Evolutionary conservation across 2,888 invertebrate species (phyloP).

Genomic region (Carpatolechia fugitivella): DNA sequence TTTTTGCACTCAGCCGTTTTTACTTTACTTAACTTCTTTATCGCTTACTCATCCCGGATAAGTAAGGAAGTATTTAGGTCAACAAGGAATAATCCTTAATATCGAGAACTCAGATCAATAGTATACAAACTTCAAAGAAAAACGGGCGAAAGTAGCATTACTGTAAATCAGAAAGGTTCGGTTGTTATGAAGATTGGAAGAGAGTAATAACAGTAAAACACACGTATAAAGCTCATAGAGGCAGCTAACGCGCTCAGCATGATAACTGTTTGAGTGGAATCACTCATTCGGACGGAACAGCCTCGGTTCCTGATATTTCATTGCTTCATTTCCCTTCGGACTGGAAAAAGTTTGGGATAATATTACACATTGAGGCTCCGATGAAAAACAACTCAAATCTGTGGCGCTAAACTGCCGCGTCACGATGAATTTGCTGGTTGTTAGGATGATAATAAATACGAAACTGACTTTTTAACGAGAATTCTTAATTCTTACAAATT

Average conservation of each 20-base stretch:
- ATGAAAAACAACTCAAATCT: background rate
- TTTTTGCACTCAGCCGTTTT: no score
- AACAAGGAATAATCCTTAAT: background rate
- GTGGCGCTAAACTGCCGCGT: background rate
- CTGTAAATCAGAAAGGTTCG: slow-evolving; percentile 42
- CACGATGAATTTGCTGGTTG: no score
- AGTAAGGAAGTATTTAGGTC: background rate
- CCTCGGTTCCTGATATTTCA: slow-evolving; percentile 1
- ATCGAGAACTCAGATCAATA: background rate
- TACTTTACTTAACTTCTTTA: no score
- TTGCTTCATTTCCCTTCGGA: background rate
- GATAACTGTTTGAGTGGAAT: slow-evolving; percentile 12
- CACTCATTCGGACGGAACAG: slow-evolving; percentile 10
- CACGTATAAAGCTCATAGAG: slow-evolving; percentile 33
- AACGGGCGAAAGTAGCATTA: slow-evolving; percentile 32
- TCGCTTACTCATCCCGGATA: no score
- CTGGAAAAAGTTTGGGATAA: background rate
- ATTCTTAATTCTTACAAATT: no score
- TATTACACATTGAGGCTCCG: background rate
- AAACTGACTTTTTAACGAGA: no score
- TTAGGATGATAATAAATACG: no score
- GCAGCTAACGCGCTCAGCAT: slow-evolving; percentile 28
- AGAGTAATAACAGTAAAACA: slow-evolving; percentile 46
- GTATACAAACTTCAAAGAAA: slow-evolving; percentile 24
- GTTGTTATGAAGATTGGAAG: slow-evolving; percentile 49